Percentiles rank a stretch among this genome's conserved stretches.
These are phyloP conservation scores for Tortrix viridana DNA, from an alignment of 2,888 invertebrate genomes.

Conservation along the genomic window DNA sequence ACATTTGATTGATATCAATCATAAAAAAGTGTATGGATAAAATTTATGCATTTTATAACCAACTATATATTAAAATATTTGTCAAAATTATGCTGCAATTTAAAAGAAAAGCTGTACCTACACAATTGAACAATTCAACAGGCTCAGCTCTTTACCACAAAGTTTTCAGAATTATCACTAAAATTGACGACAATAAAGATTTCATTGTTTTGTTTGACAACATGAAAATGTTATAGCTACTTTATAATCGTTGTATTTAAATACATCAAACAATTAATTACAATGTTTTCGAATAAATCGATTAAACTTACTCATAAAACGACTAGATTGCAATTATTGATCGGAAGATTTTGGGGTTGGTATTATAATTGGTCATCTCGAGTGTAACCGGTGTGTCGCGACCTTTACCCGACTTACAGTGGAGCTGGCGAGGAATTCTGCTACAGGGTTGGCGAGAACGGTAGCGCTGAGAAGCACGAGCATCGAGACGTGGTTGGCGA, in stretches of 20 bases:
- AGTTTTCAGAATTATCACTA: conserved; percentile 26
- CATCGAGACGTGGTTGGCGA: conserved; percentile 50
- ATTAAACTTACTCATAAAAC: conserved; percentile 13
- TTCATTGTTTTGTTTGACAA: conserved; percentile 24
- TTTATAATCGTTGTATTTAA: conserved; percentile 32
- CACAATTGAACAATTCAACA: conserved; percentile 19
- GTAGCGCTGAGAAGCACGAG: conserved; percentile 49
- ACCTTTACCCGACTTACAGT: conserved; percentile 28
- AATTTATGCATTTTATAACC: conserved; percentile 20
- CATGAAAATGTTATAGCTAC: conserved; percentile 29
- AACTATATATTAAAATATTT: background rate
- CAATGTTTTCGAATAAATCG: conserved; percentile 19
- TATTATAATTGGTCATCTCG: conserved; percentile 69
- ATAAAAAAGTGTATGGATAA: conserved; percentile 19
- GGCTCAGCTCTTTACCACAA: conserved; percentile 16
- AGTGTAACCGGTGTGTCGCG: conserved; percentile 40
- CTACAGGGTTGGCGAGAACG: conserved; percentile 44
- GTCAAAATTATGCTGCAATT: too few species aligned
- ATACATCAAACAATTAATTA: conserved; percentile 33
- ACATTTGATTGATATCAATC: conserved; percentile 31
- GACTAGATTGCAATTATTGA: conserved; percentile 17
- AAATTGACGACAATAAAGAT: conserved; percentile 36
- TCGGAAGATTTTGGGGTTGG: conserved; percentile 3
- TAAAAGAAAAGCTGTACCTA: too few species aligned
- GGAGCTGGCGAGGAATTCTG: conserved; percentile 43